Evolutionary conservation across 2,797 vertebrate species (phyloP), one percentile per base, ranked within the genome.

Genomic region (Melopsittacus undulatus): DNA sequence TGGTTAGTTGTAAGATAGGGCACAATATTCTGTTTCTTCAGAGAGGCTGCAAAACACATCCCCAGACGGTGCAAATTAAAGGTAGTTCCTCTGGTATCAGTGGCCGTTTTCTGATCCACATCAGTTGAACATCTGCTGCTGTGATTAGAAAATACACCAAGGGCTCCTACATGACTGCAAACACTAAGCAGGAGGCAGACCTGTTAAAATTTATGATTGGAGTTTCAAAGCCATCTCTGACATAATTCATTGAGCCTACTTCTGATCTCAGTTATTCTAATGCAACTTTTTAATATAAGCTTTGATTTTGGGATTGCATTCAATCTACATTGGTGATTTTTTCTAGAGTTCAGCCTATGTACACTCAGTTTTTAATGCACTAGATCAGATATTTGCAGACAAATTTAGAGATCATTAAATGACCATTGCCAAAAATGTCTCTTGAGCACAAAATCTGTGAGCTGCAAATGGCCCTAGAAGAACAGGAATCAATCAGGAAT

Each of bases 111-210:
- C 87, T 82, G 94, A 66, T 87, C 69, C 94, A 38, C 82, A 83
- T 62, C 90, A 87, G 90, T 78, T 70, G 70, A 94, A 82, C 74
- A 92, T 95, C 94, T 94, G 94, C 91, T 91, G 64, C 88, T 51
- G 59, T 0, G 7, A 36, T 42, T 64, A 29, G 84, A 77, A 76
- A 77, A 77, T 42, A 72, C 67, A 66, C 57, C 21, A 23, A 15
- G 79, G 69, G 88, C 90, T 95, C 90, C 86, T 92, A 34, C 83
- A 62, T 24, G 83, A 34, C 72, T 88, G 67, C 57, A n/a, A 34
- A 13, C 69, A 32, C 29, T 6, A 7, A 90, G 51, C 79, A 81
- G 72, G 90, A 91, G 68, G 36, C 76, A 67, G 83, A 24, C 54
- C 26, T 81, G 38, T 51, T n/a, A 74, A 51, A 23, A 72, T 57